Evolutionary conservation across 2,888 invertebrate species (phyloP), one percentile per base, ranked within the genome.

Genomic region (Xylota segnis): DNA sequence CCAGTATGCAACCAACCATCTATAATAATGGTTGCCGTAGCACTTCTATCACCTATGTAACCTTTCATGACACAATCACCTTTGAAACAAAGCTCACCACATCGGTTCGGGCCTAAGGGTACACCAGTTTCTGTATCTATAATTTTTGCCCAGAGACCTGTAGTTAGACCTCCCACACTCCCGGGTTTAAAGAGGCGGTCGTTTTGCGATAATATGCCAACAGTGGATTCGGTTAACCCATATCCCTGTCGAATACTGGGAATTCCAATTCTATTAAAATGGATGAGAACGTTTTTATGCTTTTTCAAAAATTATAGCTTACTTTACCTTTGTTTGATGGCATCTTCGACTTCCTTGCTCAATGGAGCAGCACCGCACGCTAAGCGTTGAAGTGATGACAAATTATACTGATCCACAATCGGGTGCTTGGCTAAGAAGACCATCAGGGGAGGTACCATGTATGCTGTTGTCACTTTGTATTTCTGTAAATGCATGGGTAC

Each of bases 61-160:
- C 97, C 97, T 90, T 96, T 96, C 96, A 97, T 97, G 6, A 96
- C 94, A 66, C 95, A 93, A 16, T 96, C 95, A 0, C 97, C 97
- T 90, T 96, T 96, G 81, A 98, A 95, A 92, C 96, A 97, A 0
- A 98, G 90, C 92, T 98, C 98, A 10, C 98, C 98, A 81, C 94
- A 94, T 90, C 95, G 90, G 83, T 94, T 93, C 0, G 95, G 93
- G 0, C 95, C 96, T 54, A 96, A 89, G 3, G 93, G 89, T 88
- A 94, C 92, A 0, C 95, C 95, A 0, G 93, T 95, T 68, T 95
- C 95, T 59, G 94, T 92, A 90, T 96, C 94, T 68, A 95, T 88
- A 29, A 95, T 94, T 93, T 95, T 95, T 78, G 94, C 94, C 88
- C 93, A 94, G 92, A 94, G 93, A 34, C 95, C 96, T 0, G 95